Evolutionary conservation across 2,797 vertebrate genomes (phyloP).

Genomic region (Anguilla pacifica): DNA sequence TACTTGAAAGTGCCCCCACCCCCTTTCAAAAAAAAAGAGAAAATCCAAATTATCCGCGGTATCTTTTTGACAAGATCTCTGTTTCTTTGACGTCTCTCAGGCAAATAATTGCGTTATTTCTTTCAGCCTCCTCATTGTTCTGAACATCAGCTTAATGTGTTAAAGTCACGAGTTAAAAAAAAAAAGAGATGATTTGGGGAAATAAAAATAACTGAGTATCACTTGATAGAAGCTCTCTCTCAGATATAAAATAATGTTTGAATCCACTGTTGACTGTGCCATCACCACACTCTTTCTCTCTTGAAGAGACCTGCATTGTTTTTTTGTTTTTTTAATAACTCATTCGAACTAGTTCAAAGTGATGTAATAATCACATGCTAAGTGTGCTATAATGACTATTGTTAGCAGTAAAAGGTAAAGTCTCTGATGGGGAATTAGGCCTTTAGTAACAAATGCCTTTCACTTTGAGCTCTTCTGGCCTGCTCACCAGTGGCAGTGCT

Average conservation of each 20-base stretch:
- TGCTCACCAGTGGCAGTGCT: conserved; percentile 58
- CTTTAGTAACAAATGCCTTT: conserved; percentile 26
- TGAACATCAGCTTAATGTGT: conserved; percentile 48
- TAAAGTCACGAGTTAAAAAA: conserved; percentile 44
- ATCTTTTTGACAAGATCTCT: conserved; percentile 53
- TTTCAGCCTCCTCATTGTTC: conserved; percentile 57
- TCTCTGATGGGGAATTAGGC: conserved; percentile 25
- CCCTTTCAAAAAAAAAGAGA: conserved; percentile 15
- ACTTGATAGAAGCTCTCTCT: neutral
- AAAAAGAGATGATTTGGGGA: conserved; percentile 49
- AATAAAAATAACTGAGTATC: conserved; percentile 42
- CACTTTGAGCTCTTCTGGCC: conserved; percentile 38
- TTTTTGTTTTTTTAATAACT: conserved; percentile 47
- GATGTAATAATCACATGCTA: conserved; percentile 61
- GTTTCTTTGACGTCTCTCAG: conserved; percentile 58
- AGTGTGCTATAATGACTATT: conserved; percentile 58
- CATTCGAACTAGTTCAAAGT: conserved; percentile 68
- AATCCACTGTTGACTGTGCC: neutral
- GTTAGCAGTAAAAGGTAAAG: conserved; percentile 50
- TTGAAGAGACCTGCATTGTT: conserved; percentile 44
- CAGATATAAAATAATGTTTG: neutral
- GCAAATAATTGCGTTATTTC: conserved; percentile 61
- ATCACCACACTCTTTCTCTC: conserved; percentile 35
- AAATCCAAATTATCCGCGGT: conserved; percentile 48
- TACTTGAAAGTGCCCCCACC: conserved; percentile 28